Conservation (phyloP, 2,888 invertebrate species). For the Aphrophora alni region DNA sequence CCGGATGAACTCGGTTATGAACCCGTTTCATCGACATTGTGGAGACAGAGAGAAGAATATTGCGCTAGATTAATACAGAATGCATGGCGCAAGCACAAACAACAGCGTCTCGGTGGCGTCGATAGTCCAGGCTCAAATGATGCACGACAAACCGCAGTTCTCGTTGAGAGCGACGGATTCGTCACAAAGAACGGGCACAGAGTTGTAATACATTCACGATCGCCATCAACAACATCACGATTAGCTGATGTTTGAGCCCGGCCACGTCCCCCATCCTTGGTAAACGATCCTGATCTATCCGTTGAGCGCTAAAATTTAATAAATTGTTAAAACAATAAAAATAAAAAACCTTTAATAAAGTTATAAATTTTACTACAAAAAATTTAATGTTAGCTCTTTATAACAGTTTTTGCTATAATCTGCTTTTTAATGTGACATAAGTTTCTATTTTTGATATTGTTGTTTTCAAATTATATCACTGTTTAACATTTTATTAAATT, state of each 20-base stretch:
- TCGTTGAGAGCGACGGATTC: constrained; percentile 83
- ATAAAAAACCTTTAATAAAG: not conserved
- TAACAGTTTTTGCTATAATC: constrained; percentile 1
- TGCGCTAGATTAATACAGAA: constrained; percentile 95
- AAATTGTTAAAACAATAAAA: not conserved
- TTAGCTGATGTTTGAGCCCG: constrained; percentile 86
- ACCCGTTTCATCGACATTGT: constrained; percentile 92
- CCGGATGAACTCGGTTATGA: constrained; percentile 91
- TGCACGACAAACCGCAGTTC: constrained; percentile 78
- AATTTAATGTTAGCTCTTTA: not conserved
- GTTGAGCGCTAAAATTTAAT: not conserved
- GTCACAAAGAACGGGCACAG: constrained; percentile 87
- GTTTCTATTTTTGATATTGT: constrained; percentile 3
- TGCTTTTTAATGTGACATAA: not conserved
- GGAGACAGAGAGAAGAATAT: constrained; percentile 96
- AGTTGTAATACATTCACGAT: constrained; percentile 88
- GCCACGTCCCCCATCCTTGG: constrained; percentile 60
- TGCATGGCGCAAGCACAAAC: constrained; percentile 89
- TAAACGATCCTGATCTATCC: constrained; percentile 18
- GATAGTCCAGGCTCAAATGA: constrained; percentile 53
- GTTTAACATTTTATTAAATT: not conserved
- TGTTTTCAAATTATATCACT: not conserved
- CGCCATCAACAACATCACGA: constrained; percentile 82
- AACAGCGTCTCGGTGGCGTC: constrained; percentile 61
- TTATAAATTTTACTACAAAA: not conserved